Evolutionary conservation across 2,888 invertebrate genomes (phyloP), one percentile per base, ranked within the genome.

Genomic region (Pterostichus madidus): DNA sequence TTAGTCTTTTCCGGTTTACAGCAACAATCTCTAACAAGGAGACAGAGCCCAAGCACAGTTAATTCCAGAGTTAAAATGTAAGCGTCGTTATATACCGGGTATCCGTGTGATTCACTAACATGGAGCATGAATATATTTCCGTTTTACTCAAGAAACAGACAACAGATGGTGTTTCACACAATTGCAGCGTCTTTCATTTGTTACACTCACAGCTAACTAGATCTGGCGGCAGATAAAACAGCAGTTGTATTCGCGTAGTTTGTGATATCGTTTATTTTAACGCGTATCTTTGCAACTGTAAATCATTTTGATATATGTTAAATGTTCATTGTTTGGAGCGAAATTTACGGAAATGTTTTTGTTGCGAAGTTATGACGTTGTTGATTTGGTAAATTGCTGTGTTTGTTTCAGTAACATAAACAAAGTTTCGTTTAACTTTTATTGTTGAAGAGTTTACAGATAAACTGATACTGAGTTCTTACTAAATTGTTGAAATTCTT

Each of bases 261-360:
- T 13, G 56, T 56, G 17, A 56, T 56, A 56, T 56, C 56, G 15
- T 56, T 56, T 56, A 56, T 56, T 56, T 13, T 56, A 56, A 17
- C 56, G 11, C 56, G 17, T 17, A 56, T 56, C 56, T 56, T 17
- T 49, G 8, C 15, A 5, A 15, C 13, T 56, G 56, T 56, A 56
- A 56, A 56, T 56, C 24, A 56, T 56, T 56, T 17, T 17, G 17
- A 15, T 17, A 13, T 17, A 56, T 17, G 56, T 10, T 56, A 56
- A 56, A 56, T 17, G 56, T 17, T 49, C 8, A 56, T 56, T 56
- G 56, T 56, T 56, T 56, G 56, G 56, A 56, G 56, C 24, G 8
- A 52, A 56, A 56, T 56, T 56, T 17, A 56, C 56, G 56, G 56
- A 56, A 56, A 56, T 56, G 56, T 56, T 56, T 56, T 17, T 56